phyloP scores from a whole-genome alignment of 2,888 invertebrate genomes.

The Drosophila tanythrix region DNA sequence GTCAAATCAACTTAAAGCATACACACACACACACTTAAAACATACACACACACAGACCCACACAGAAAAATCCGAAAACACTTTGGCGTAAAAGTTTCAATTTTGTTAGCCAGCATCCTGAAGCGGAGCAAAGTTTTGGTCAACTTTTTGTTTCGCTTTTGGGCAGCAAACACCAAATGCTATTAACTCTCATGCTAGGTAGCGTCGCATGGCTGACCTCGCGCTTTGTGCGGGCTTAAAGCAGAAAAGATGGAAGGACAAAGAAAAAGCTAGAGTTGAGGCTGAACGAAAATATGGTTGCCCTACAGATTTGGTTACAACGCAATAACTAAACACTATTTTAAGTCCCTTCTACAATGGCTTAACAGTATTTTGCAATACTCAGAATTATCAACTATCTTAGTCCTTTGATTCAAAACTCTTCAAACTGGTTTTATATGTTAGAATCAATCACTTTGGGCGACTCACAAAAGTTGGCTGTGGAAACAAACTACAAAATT shows the following conservation, averaged over 20 bases:
- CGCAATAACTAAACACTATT: neutral
- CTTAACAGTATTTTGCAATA: neutral
- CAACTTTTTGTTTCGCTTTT: constrained; percentile 35
- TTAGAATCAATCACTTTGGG: neutral
- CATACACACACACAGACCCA: constrained; percentile 26
- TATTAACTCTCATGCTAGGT: constrained; percentile 47
- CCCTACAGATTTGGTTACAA: neutral
- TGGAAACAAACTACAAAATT: neutral
- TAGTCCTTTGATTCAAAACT: neutral
- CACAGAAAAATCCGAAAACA: constrained; percentile 28
- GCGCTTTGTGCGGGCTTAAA: constrained; percentile 48
- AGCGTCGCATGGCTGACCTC: constrained; percentile 23
- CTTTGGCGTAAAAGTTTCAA: constrained; percentile 12
- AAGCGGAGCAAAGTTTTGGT: constrained; percentile 28
- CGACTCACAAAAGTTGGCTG: neutral
- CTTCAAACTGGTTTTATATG: neutral
- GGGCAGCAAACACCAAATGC: constrained; percentile 35
- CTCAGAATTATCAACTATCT: neutral
- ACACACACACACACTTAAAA: constrained; percentile 17
- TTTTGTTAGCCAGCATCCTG: constrained; percentile 11
- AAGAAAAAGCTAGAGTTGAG: neutral
- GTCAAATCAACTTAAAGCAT: constrained; percentile 34
- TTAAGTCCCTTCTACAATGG: neutral
- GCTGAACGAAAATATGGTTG: neutral
- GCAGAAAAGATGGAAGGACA: constrained; percentile 13